Evolutionary conservation across 2,797 vertebrate species (phyloP).

Genomic region (Chanos chanos): DNA sequence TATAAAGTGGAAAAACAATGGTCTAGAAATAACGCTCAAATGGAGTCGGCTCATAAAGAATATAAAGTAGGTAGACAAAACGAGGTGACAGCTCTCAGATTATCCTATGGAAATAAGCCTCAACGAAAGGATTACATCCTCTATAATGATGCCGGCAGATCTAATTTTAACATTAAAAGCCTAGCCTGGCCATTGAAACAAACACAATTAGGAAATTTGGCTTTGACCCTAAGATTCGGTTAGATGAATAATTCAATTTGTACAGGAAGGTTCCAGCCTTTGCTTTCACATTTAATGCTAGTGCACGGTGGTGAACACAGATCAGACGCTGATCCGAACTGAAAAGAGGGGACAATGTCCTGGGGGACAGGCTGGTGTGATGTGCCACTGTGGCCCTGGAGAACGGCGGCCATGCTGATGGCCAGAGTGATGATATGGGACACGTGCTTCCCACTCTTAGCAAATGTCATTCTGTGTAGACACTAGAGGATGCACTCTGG

Average conservation of each 20-base stretch:
- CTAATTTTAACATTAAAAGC: conserved; percentile 15
- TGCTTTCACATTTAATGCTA: conserved; percentile 3
- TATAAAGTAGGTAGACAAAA: background rate
- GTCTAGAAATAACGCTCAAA: too few species aligned
- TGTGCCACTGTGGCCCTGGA: background rate
- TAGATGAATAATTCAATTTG: conserved; percentile 21
- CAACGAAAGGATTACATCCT: background rate
- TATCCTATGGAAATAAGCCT: background rate
- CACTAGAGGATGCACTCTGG: conserved; percentile 1
- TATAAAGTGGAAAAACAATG: too few species aligned
- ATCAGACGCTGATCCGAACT: background rate
- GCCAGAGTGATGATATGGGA: background rate
- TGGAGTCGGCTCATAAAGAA: too few species aligned
- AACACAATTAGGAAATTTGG: conserved; percentile 21
- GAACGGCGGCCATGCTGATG: conserved; percentile 6
- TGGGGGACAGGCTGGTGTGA: background rate
- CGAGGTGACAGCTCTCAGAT: background rate
- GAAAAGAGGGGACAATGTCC: background rate
- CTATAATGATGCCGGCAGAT: background rate
- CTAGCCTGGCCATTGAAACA: conserved; percentile 3
- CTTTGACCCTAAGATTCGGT: conserved; percentile 9
- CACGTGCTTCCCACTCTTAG: background rate
- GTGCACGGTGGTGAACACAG: background rate
- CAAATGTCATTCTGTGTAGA: conserved; percentile 1
- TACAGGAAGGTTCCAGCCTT: conserved; percentile 4